Conservation (phyloP, 2,888 invertebrate species). For the Onchidella celtica region DNA sequence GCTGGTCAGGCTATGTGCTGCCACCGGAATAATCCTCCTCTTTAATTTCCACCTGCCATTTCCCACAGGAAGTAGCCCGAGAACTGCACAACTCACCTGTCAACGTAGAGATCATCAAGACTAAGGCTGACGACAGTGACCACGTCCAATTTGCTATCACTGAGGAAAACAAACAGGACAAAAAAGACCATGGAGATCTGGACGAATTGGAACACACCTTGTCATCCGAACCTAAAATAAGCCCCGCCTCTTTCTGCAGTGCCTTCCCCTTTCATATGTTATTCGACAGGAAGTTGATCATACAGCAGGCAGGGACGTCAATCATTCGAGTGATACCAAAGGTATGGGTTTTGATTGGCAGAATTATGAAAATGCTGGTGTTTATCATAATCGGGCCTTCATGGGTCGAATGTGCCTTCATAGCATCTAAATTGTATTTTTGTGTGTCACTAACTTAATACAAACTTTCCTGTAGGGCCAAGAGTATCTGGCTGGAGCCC, state of each 20-base stretch:
- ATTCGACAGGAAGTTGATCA: conserved; percentile 92
- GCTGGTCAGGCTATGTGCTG: too few species aligned
- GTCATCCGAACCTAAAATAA: conserved; percentile 67
- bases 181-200: conserved; percentile 47
- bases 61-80: conserved; percentile 86
- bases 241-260: conserved; percentile 81
- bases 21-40: too few species aligned
- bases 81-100: conserved; percentile 87
- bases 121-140: conserved; percentile 94
- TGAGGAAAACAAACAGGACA: conserved; percentile 56
- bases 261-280: conserved; percentile 98
- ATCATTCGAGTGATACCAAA: conserved; percentile 86
- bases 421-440: too few species aligned
- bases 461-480: too few species aligned
- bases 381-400: too few species aligned
- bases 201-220: conserved; percentile 52
- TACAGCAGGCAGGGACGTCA: conserved; percentile 94
- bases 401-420: too few species aligned
- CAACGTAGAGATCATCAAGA: conserved; percentile 91
- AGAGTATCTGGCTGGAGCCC: too few species aligned
- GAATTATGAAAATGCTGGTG: too few species aligned
- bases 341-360: too few species aligned
- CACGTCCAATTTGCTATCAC: conserved; percentile 84
- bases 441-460: too few species aligned
- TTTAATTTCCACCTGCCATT: too few species aligned